phyloP scores from a whole-genome alignment of 2,888 invertebrate genomes.

The Epinotia brunnichana region DNA sequence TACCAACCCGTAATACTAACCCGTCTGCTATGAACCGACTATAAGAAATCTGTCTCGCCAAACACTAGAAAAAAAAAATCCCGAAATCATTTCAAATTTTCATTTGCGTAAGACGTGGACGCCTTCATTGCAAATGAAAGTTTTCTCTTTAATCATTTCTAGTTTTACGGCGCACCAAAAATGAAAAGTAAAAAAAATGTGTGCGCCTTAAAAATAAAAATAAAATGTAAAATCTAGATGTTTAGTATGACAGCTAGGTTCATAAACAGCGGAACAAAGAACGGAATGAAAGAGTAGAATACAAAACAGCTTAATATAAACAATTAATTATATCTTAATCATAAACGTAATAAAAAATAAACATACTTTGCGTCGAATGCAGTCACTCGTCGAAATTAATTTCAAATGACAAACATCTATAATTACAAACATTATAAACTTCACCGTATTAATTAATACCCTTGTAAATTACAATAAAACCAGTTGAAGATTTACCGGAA shows the following conservation, averaged over 20 bases:
- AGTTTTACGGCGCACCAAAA: neutral
- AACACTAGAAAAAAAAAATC: neutral
- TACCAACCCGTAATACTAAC: slow-evolving; percentile 25
- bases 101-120: neutral
- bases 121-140: neutral
- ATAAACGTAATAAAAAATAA: slow-evolving; percentile 49
- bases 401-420: slow-evolving; percentile 20
- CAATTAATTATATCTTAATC: slow-evolving; percentile 49
- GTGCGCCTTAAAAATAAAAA: neutral
- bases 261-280: slow-evolving; percentile 49
- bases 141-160: neutral
- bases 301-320: slow-evolving; percentile 60
- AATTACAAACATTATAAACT: neutral
- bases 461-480: neutral
- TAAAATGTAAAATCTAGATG: neutral
- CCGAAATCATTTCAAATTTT: neutral
- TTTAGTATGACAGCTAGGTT: slow-evolving; percentile 9
- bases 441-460: neutral
- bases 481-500: neutral
- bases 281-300: slow-evolving; percentile 74
- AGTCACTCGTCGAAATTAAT: slow-evolving; percentile 41
- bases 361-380: slow-evolving; percentile 49
- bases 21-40: slow-evolving; percentile 2
- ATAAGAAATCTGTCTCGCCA: neutral
- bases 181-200: neutral